Evolutionary conservation across 2,797 vertebrate genomes (phyloP), one percentile per base, ranked within the genome.

Genomic region (Enteromius paludinosus): DNA sequence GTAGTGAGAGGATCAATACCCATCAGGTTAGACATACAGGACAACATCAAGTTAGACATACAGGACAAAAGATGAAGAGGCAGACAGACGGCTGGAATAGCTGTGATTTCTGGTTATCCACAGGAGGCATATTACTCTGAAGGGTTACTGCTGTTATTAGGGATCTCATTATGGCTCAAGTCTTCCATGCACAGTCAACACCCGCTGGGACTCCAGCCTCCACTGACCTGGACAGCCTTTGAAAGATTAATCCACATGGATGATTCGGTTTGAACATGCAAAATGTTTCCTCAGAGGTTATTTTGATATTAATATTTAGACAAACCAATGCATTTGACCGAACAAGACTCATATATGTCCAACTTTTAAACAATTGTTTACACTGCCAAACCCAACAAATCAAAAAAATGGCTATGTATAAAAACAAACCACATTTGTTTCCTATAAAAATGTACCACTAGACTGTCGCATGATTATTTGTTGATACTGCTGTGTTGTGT

Each of bases 141-240:
- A 86, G 83, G 83, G 79, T 87, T 87, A 76, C 86, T 89, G 86
- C 89, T 91, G 90, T 90, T 71, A 47, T 56, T 68, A 49, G 75
- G 88, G 89, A 87, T 93, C 90, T 90, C 54, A 88, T 92, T 92
- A 92, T 87, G 85, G 56, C 85, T 84, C 75, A 86, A 89, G 72
- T 85, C 72, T 71, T 87, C 86, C 78, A 87, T 43, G 73, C 79
- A 87, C 80, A 87, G 85, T 90, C 85, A 90, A 73, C 77, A 68
- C 61, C 54, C 81, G 79, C 86, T 49, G 30, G 52, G 87, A 79
- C 30, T 64, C 18, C 69, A 86, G 56, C 49, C 54, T 79, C 85
- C 59, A 78, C 78, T 81, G 87, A 86, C 90, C 73, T 83, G 72
- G 82, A 86, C 83, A 91, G 62, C 62, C 81, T 87, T 69, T 91